Percentiles rank a stretch among this genome's conserved stretches.
phyloP scores from a whole-genome alignment of 2,888 invertebrate species.

The Agrotis clavis region DNA sequence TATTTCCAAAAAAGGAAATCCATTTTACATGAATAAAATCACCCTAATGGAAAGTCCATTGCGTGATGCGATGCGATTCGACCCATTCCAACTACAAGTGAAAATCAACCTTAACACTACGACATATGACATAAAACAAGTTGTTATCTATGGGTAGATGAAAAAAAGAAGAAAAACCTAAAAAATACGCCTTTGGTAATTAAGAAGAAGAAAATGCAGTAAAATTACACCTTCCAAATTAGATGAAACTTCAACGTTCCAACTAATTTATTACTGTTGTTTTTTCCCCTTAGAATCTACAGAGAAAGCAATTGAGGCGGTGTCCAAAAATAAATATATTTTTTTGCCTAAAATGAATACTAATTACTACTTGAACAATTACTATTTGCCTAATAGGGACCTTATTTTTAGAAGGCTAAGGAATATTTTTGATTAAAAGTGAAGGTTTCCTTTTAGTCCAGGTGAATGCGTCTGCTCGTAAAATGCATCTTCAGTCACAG shows the following conservation, averaged over 20 bases:
- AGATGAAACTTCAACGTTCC: not conserved
- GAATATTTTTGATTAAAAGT: not conserved
- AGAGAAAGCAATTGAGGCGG: not conserved
- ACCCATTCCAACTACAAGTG: too few relatives aligned
- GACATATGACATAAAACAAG: too few relatives aligned
- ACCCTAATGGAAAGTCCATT: too few relatives aligned
- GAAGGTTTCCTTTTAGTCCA: not conserved
- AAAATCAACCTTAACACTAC: too few relatives aligned
- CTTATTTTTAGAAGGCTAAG: not conserved
- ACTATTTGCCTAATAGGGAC: not conserved
- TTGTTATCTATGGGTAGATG: too few relatives aligned
- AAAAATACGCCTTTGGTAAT: too few relatives aligned
- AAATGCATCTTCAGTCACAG: conserved; percentile 29
- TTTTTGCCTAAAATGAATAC: not conserved
- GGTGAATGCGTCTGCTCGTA: conserved; percentile 13
- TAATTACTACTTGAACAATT: not conserved
- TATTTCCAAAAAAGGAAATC: too few relatives aligned
- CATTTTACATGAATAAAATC: too few relatives aligned
- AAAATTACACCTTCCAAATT: not conserved
- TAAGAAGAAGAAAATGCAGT: not conserved
- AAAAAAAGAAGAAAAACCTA: too few relatives aligned
- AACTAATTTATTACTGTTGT: not conserved
- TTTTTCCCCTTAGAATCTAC: not conserved
- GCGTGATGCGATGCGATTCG: too few relatives aligned
- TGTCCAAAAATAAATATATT: too few relatives aligned